Evolutionary conservation across 2,888 invertebrate genomes (phyloP), one percentile per base, ranked within the genome.

Genomic region (Cartodere bifasciata): DNA sequence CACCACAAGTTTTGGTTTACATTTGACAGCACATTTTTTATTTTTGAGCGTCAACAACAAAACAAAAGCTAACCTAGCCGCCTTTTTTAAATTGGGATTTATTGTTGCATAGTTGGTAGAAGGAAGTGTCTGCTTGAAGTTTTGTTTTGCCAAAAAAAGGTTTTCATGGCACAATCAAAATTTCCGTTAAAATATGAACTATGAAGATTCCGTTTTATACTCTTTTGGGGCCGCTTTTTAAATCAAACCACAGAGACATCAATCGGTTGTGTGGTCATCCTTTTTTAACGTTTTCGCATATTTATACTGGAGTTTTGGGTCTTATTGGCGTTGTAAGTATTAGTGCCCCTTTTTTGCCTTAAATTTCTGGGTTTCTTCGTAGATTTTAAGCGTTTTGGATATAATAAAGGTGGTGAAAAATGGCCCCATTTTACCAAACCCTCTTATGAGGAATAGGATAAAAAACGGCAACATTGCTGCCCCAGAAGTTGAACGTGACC

Each of bases 371-470:
- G 7, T 31, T 31, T 27, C 3, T 4, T 14, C n/a, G 28, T 17
- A 58, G 59, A 35, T 46, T 20, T 42, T 58, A 26, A 54, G 53
- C 36, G 28, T 53, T 15, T 47, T 53, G 34, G 58, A 60, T 40
- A 50, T 58, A 15, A 28, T 50, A 21, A 46, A 51, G 32, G 49
- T 60, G 27, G 42, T 59, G 17, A 47, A 42, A 40, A 49, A 49
- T 28, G 58, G 58, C 1, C 45, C 53, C 13, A 42, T 43, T 13
- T 35, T 57, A 27, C 54, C 56, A 1, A 50, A 50, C 24, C 51
- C 48, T 28, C 40, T 56, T 33, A 44, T 44, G 44, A 42, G 51
- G 23, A 41, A 46, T 25, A 38, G 53, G 22, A 37, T 50, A 16
- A 47, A 50, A 40, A 39, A 41, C 16, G 49, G 47, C 10, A 48